Evolutionary conservation across 2,888 invertebrate genomes (phyloP).

Genomic region (Disparrhopalites patrizii): DNA sequence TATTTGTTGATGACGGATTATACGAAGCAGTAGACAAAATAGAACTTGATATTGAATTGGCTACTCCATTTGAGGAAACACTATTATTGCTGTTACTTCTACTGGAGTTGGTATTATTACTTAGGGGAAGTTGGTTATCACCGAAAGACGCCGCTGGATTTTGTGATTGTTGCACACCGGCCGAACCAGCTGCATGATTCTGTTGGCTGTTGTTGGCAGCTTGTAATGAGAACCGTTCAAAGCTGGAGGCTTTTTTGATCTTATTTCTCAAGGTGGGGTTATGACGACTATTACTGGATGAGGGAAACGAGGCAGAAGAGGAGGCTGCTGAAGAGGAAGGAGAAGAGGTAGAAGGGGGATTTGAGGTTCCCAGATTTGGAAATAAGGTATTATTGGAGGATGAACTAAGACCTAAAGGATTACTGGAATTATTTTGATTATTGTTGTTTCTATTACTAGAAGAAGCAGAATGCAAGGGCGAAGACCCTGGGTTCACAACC

Average conservation of each 20-base stretch:
- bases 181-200: too few species aligned
- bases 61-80: too few species aligned
- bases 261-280: conserved; percentile 43
- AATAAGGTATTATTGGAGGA: neutral
- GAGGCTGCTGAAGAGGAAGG: conserved; percentile 17
- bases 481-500: neutral
- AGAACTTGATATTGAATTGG: too few species aligned
- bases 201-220: conserved; percentile 12
- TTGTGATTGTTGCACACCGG: too few species aligned
- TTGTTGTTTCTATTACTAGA: conserved; percentile 13
- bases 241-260: conserved; percentile 48
- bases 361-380: neutral
- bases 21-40: too few species aligned
- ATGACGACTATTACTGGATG: conserved; percentile 17
- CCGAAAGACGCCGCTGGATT: too few species aligned
- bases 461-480: neutral
- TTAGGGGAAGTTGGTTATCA: too few species aligned
- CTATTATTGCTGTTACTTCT: too few species aligned
- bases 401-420: neutral
- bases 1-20: too few species aligned
- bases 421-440: too few species aligned
- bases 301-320: conserved; percentile 1
- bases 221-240: conserved; percentile 44
- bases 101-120: too few species aligned
- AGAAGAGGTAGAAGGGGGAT: conserved; percentile 1